phyloP scores from a whole-genome alignment of 2,113 vertebrate species.

The Alectura lathami region DNA sequence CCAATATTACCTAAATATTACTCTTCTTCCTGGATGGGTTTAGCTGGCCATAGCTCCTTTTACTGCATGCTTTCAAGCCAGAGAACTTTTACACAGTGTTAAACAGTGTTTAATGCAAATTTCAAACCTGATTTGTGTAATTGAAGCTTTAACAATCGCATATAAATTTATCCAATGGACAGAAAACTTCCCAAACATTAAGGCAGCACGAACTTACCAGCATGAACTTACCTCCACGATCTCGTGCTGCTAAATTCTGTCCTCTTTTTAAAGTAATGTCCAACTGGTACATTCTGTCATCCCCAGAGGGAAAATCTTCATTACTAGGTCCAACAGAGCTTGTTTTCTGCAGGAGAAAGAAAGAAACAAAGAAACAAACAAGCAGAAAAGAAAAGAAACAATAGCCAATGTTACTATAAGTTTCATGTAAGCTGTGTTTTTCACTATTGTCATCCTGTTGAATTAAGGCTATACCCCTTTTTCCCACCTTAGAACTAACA shows the following conservation, averaged over 20 bases:
- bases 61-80: not conserved
- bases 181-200: not conserved
- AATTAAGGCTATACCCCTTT: not conserved
- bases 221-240: conserved; percentile 85
- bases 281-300: conserved; percentile 91
- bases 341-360: conserved; percentile 77
- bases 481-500: not conserved
- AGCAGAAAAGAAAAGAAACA: no score
- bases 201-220: not conserved
- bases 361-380: no score
- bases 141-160: not conserved
- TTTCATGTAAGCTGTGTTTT: not conserved
- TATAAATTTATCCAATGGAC: not conserved
- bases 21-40: not conserved
- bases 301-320: conserved; percentile 78
- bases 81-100: not conserved
- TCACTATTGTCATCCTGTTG: not conserved
- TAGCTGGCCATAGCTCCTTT: not conserved
- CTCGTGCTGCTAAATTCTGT: conserved; percentile 90
- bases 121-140: not conserved
- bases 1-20: not conserved
- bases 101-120: not conserved
- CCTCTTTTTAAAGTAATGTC: conserved; percentile 91
- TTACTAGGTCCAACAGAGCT: conserved; percentile 83
- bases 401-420: not conserved